Evolutionary conservation across 2,888 invertebrate genomes (phyloP).

Genomic region (Patella caerulea): DNA sequence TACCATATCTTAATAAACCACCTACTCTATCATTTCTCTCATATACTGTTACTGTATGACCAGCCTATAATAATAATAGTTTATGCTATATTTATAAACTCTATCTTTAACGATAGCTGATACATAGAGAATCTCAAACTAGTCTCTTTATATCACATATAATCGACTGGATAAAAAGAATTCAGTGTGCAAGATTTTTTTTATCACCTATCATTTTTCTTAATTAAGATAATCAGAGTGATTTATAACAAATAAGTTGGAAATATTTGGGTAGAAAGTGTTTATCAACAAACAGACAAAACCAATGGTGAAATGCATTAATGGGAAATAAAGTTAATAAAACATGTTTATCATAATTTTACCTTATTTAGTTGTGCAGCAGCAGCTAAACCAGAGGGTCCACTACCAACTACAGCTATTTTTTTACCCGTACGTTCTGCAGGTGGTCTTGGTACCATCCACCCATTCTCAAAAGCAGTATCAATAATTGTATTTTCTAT

Average conservation of each 20-base stretch:
- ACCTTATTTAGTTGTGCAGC: constrained; percentile 95
- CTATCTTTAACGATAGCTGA: background rate
- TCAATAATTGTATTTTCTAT: constrained; percentile 99
- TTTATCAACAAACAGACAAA: too few relatives aligned
- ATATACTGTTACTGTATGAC: constrained; percentile 95
- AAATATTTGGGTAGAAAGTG: too few relatives aligned
- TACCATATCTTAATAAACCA: constrained; percentile 96
- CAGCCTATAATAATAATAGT: constrained; percentile 77
- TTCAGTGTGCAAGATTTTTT: background rate
- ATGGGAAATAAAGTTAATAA: too few relatives aligned
- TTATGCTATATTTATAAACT: background rate
- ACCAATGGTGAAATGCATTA: too few relatives aligned
- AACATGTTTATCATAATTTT: background rate
- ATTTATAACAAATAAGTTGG: too few relatives aligned
- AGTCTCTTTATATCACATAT: too few relatives aligned
- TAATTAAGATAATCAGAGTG: background rate
- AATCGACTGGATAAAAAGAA: background rate
- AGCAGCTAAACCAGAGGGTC: constrained; percentile 91
- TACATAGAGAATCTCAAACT: too few relatives aligned
- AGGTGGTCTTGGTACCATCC: constrained; percentile 90
- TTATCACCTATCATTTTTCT: background rate
- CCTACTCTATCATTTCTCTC: constrained; percentile 96
- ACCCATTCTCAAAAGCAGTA: constrained; percentile 95
- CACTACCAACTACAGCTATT: constrained; percentile 93
- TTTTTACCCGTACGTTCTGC: constrained; percentile 82